A percentile compares a stretch with the other conserved stretches of the same genome.
Conservation (phyloP, 2,113 vertebrate genomes). For the Ceyx cyanopectus region DNA sequence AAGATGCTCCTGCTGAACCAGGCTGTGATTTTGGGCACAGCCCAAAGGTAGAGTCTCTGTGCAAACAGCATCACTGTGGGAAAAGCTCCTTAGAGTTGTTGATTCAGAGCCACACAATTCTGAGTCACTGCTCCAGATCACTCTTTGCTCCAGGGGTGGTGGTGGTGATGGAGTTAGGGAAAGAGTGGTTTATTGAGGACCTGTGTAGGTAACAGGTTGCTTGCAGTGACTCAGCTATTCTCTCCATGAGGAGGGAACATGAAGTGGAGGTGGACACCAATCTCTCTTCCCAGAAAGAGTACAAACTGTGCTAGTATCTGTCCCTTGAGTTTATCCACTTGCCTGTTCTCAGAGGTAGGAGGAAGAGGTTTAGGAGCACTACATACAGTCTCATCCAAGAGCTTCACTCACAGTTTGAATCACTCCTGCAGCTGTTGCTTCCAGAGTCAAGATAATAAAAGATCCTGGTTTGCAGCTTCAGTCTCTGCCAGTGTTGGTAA, state of each 20-base stretch:
- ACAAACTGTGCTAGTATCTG: neutral
- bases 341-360: neutral
- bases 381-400: neutral
- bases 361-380: neutral
- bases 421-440: neutral
- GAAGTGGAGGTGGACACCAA: neutral
- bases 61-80: neutral
- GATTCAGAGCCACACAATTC: neutral
- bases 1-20: neutral
- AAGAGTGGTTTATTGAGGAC: conserved; percentile 9
- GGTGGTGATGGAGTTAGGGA: neutral
- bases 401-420: neutral
- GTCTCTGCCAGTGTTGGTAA: neutral
- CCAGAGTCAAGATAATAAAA: neutral
- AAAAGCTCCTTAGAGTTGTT: neutral
- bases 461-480: neutral
- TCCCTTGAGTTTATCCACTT: neutral
- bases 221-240: neutral
- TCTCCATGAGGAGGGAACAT: neutral
- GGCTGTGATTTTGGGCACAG: neutral
- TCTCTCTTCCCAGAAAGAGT: neutral
- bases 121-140: conserved; percentile 27
- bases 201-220: neutral
- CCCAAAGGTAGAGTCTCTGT: neutral
- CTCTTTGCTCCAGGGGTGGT: neutral